Conservation (phyloP, 1,140 invertebrate genomes). For the Drosophila kurseongensis region DNA sequence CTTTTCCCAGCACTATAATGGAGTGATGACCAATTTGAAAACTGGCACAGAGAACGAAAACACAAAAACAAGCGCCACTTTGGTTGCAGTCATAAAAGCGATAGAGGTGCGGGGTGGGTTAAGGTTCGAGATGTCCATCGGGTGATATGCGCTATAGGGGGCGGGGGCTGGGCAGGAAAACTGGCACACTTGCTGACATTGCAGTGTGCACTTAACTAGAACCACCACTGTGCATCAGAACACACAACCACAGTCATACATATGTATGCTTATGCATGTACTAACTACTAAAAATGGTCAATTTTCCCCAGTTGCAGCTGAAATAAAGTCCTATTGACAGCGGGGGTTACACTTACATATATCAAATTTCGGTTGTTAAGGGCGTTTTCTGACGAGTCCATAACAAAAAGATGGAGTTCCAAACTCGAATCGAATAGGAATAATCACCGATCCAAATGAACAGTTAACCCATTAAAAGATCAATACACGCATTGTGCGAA, state of each 20-base stretch:
- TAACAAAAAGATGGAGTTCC: constrained; percentile 47
- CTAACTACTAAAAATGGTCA: constrained; percentile 25
- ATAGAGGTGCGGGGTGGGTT: constrained; percentile 12
- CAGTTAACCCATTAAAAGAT: constrained; percentile 18
- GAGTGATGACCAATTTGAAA: constrained; percentile 36
- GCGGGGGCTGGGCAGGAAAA: constrained; percentile 24
- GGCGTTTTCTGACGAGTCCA: constrained; percentile 63
- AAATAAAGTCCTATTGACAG: constrained; percentile 20
- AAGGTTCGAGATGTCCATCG: constrained; percentile 39
- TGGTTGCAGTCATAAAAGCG: constrained; percentile 32
- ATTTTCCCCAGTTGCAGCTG: constrained; percentile 42
- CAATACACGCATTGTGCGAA: constrained; percentile 15
- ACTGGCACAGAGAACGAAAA: constrained; percentile 25
- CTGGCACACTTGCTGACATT: constrained; percentile 49
- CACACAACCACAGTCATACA: neutral
- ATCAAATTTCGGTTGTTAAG: constrained; percentile 73
- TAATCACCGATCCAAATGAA: constrained; percentile 17
- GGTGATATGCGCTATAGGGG: constrained; percentile 10
- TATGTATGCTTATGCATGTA: constrained; percentile 14
- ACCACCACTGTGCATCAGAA: constrained; percentile 39
- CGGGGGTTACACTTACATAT: constrained; percentile 29
- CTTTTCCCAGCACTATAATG: neutral
- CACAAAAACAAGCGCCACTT: constrained; percentile 48
- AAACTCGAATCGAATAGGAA: constrained; percentile 10
- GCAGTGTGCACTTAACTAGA: constrained; percentile 43